phyloP scores from a whole-genome alignment of 35 echinoderm and acorn worm genomes.

The Lytechinus pictus region DNA sequence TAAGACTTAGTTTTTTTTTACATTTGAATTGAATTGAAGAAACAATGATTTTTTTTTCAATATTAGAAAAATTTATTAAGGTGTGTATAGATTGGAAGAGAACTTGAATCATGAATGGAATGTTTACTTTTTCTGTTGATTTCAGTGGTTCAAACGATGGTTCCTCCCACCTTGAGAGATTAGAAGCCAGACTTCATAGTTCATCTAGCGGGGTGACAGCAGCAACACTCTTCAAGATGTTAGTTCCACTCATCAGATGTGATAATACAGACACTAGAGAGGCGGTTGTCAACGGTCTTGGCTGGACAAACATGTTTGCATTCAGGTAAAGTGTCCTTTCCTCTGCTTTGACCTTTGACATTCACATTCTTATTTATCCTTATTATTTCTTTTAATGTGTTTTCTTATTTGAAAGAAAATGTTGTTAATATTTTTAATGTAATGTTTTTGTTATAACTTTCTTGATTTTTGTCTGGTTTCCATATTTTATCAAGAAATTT shows the following conservation, averaged over 20 bases:
- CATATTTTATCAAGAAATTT: no score
- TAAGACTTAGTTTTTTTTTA: no score
- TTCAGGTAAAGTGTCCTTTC: slow-evolving; percentile 66
- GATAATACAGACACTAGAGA: slow-evolving; percentile 92
- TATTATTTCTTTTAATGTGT: no score
- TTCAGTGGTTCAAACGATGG: slow-evolving; percentile 33
- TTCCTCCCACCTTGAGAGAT: slow-evolving; percentile 51
- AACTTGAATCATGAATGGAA: background rate
- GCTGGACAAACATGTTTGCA: slow-evolving; percentile 85
- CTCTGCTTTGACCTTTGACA: background rate
- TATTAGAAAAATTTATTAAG: no score
- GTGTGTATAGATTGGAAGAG: no score
- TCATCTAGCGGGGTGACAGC: slow-evolving; percentile 70
- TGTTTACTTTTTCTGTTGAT: background rate
- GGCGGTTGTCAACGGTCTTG: slow-evolving; percentile 88
- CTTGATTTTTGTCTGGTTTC: no score
- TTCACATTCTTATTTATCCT: no score
- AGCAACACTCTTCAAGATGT: slow-evolving; percentile 82
- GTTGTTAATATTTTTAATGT: no score
- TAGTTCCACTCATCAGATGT: slow-evolving; percentile 81
- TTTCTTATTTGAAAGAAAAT: no score
- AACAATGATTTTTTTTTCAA: no score
- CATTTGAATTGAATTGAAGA: no score
- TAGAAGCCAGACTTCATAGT: slow-evolving; percentile 54
- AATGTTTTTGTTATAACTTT: no score